Percentiles rank a stretch among this genome's conserved stretches.
Evolutionary conservation across 2,888 invertebrate genomes (phyloP).

Genomic region (Tachystola acroxantha): DNA sequence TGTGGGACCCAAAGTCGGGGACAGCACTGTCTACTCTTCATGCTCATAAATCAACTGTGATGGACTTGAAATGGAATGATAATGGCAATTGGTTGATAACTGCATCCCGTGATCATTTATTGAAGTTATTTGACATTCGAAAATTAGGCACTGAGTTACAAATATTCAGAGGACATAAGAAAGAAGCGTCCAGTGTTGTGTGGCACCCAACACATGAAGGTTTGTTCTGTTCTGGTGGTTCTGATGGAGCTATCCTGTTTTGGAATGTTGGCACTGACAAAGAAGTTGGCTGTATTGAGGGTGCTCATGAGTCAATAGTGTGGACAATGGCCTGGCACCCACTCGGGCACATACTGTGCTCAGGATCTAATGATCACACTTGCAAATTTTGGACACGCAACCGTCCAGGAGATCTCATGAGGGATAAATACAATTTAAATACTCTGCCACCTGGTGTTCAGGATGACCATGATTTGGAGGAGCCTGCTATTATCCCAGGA

Average conservation of each 20-base stretch:
- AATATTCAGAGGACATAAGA: slow-evolving; percentile 99
- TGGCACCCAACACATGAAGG: slow-evolving; percentile 99
- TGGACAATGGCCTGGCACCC: slow-evolving; percentile 99
- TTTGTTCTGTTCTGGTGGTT: slow-evolving; percentile 98
- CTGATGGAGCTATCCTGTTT: slow-evolving; percentile 98
- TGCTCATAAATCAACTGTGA: slow-evolving; percentile 99
- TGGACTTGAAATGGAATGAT: slow-evolving; percentile 99
- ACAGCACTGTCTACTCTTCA: slow-evolving; percentile 97
- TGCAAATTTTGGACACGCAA: slow-evolving; percentile 99
- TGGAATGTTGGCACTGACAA: slow-evolving; percentile 99
- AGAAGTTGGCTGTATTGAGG: slow-evolving; percentile 98
- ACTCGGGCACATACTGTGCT: slow-evolving; percentile 97
- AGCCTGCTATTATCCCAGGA: slow-evolving; percentile 92
- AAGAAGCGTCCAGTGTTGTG: slow-evolving; percentile 97
- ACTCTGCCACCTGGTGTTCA: slow-evolving; percentile 89
- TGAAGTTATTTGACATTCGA: slow-evolving; percentile 98
- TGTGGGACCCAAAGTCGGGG: slow-evolving; percentile 99
- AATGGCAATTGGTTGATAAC: slow-evolving; percentile 99
- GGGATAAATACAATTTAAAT: slow-evolving; percentile 98
- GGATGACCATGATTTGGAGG: slow-evolving; percentile 79
- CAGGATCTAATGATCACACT: slow-evolving; percentile 99
- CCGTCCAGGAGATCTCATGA: slow-evolving; percentile 98
- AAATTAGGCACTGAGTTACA: slow-evolving; percentile 97
- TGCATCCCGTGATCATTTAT: slow-evolving; percentile 97
- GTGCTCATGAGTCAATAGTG: slow-evolving; percentile 99